A percentile compares a stretch with the other conserved stretches of the same genome.
These are phyloP conservation scores for Pammene aurita DNA, from an alignment of 2,888 invertebrate genomes.

Conservation along the genomic window DNA sequence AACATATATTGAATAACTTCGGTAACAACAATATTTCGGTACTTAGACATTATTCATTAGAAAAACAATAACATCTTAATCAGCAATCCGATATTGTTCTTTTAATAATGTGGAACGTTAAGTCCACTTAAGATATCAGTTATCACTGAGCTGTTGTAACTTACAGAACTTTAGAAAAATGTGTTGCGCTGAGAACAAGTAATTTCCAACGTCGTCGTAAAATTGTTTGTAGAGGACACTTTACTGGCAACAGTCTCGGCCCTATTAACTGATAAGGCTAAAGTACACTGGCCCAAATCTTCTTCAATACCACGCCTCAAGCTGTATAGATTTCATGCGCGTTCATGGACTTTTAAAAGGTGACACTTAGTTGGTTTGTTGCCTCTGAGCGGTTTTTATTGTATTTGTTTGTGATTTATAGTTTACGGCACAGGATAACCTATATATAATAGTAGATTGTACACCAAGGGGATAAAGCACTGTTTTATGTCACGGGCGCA, in stretches of 20 bases:
- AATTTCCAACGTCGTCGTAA: slow-evolving; percentile 22
- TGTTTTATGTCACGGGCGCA: too few species aligned
- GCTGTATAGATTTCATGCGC: not conserved
- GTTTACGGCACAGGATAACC: not conserved
- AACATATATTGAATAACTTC: too few species aligned
- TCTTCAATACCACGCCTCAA: slow-evolving; percentile 2
- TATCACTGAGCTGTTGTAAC: too few species aligned
- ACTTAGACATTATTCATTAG: too few species aligned
- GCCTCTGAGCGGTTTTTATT: not conserved
- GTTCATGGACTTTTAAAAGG: not conserved
- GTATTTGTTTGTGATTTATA: not conserved
- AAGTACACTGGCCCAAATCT: slow-evolving; percentile 6
- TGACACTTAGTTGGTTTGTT: not conserved
- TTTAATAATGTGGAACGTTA: too few species aligned
- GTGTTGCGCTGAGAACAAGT: slow-evolving; percentile 10
- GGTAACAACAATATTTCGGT: too few species aligned
- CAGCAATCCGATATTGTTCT: too few species aligned
- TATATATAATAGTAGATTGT: too few species aligned
- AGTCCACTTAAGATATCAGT: too few species aligned
- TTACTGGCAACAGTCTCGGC: slow-evolving; percentile 16
- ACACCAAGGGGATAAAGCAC: too few species aligned
- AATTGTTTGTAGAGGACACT: slow-evolving; percentile 33
- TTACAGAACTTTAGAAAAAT: not conserved
- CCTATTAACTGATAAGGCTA: slow-evolving; percentile 20
- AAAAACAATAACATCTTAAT: too few species aligned